Conservation (phyloP, 1,140 invertebrate genomes). For the Drosophila azteca region DNA sequence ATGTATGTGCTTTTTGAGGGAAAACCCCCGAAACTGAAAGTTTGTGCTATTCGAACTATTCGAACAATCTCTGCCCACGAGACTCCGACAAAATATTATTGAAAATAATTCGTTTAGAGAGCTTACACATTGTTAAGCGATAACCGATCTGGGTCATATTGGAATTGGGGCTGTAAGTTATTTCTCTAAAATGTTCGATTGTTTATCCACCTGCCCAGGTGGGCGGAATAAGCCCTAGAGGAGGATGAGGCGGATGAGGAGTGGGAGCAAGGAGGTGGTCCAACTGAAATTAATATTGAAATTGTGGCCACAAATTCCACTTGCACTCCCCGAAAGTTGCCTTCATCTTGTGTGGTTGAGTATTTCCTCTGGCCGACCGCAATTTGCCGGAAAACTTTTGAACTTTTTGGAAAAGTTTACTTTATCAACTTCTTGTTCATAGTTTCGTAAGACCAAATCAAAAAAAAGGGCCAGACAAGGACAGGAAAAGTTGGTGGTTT, state of each 20-base stretch:
- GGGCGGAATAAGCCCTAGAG: neutral
- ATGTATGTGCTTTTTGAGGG: neutral
- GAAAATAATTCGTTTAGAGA: slow-evolving; percentile 61
- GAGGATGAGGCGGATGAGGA: no score
- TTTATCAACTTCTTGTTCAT: slow-evolving; percentile 56
- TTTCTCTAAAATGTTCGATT: slow-evolving; percentile 49
- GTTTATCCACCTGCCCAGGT: slow-evolving; percentile 40
- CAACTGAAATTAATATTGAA: slow-evolving; percentile 55
- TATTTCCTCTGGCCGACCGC: slow-evolving; percentile 39
- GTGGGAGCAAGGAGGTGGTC: neutral
- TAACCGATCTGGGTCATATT: slow-evolving; percentile 38
- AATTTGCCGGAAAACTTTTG: slow-evolving; percentile 60
- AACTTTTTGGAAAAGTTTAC: slow-evolving; percentile 62
- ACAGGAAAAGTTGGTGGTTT: neutral
- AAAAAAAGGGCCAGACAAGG: slow-evolving; percentile 12
- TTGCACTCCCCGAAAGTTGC: slow-evolving; percentile 38
- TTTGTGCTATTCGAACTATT: slow-evolving; percentile 38
- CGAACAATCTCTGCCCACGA: slow-evolving; percentile 15
- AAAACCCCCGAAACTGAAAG: slow-evolving; percentile 17
- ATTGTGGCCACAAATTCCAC: slow-evolving; percentile 55
- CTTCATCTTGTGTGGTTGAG: slow-evolving; percentile 17
- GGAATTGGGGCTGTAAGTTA: slow-evolving; percentile 26
- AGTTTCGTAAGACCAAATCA: slow-evolving; percentile 61
- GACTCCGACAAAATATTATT: slow-evolving; percentile 58
- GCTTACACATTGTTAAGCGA: slow-evolving; percentile 56